Base-by-base conservation (phyloP, 1,140 invertebrate species). In the Ctenoplectra terminalis region DNA sequence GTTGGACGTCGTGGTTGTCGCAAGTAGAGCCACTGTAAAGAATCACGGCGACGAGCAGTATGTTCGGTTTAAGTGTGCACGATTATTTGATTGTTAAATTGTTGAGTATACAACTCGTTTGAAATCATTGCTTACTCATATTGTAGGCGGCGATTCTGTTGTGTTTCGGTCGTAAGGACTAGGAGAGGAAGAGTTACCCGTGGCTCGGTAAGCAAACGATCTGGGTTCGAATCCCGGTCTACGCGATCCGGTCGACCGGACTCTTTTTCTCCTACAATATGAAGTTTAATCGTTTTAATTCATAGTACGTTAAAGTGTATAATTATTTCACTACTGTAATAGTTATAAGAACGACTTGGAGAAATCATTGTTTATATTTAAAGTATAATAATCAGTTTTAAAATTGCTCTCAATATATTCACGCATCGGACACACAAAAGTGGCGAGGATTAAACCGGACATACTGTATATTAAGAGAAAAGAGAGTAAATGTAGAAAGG, bases 1-100 rank as follows among this genome's bases (percentile, higher is more conserved):
- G 29, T 66, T 52, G 37, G 71, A 81, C 48, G 43, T 74, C 40
- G 60, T 72, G 54, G 34, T 73, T 54, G 50, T 37, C 40, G 46
- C 78, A 81, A 81, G 71, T 74, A 74, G 43, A 73, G 31, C 37
- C 23, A 52, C 52, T 75, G 60, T 74, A 81, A 66, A 60, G 52
- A 81, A 63, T 46, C 40, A 9, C 13, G 23, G 37, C 23, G 29
- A 34, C 17, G 11, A 5, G 2, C 13, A 40, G 29, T 56, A 54
- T 54, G 58, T 54, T 63, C 37, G 46, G 64, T 73, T 73, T 60
- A 43, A 73, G 20, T 50, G 6, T 8, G 11, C 9, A 15, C 3
- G 20, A 6, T 0, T 3, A 29, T 29, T 34, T 61, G 11, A 2
- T 34, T 29, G 20, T 20, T 29, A 20, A 46, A 46, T 5, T 23